Base-by-base conservation (phyloP, 2,888 invertebrate species). In the Pollenia griseotomentosa region DNA sequence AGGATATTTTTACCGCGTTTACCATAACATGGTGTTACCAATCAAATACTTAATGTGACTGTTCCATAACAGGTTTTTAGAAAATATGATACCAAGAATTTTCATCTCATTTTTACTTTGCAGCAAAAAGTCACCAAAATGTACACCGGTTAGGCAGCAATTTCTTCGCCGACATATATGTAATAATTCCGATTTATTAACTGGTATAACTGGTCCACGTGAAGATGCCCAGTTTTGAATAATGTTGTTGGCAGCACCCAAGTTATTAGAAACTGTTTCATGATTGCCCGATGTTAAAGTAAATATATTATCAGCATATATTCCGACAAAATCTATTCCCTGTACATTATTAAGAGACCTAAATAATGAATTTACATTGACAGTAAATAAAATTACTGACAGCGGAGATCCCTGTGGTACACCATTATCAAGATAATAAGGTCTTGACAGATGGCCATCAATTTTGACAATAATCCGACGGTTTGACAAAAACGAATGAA, bases 61-160 rank as follows among this genome's bases (percentile, higher is more conserved):
- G 48, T 73, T 73, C 80, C 73, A 55, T 23, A 63, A 33, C 2
- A 81, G 16, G 16, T 73, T 73, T 57, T 65, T 65, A 5, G 65
- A 16, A 23, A 80, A 70, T 1, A 53, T 68, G 10, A 80, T 48
- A 7, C 61, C 70, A 6, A 71, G 33, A 8, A 48, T 79, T n/a
- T 46, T 33, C 19, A 19, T 19, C 19, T 19, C 19, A 19, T 19
- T 19, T 19, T 19, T 19, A 19, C 19, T 19, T 19, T 19, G 19
- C 19, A 19, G 19, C 19, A 19, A 19, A 19, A 19, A 19, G 1
- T 19, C 19, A 19, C 19, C 19, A 19, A 19, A 19, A 2, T 19
- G 19, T 19, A 19, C 19, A 19, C 19, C 19, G 19, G 19, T 19
- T 1, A 19, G 19, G 19, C 19, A 19, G 19, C 42, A 61, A n/a